phyloP scores from a whole-genome alignment of 1,140 invertebrate genomes.

The Mycetomoellerius zeteki region DNA sequence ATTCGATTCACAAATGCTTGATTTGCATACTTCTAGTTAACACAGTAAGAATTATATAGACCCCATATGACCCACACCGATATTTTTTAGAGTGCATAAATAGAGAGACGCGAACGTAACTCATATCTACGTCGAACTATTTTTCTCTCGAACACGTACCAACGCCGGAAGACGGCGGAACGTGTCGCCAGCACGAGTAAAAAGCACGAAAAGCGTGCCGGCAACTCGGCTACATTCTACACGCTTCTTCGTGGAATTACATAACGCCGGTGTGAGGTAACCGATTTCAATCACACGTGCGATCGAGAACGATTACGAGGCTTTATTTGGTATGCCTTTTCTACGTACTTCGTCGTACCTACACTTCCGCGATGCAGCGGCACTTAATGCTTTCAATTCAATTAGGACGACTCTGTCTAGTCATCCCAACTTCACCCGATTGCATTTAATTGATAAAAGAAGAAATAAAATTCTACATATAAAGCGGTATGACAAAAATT shows the following conservation, averaged over 20 bases:
- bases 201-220: constrained; percentile 65
- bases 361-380: constrained; percentile 9
- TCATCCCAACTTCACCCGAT: background rate
- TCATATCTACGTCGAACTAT: background rate
- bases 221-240: constrained; percentile 64
- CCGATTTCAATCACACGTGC: constrained; percentile 57
- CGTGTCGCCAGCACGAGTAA: constrained; percentile 22
- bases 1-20: too few species aligned
- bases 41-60: too few species aligned
- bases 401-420: background rate
- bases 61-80: too few species aligned
- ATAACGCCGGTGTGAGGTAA: constrained; percentile 56
- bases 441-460: background rate
- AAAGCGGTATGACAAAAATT: background rate
- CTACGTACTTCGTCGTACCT: constrained; percentile 16
- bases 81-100: too few species aligned
- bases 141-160: background rate
- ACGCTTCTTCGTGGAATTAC: constrained; percentile 67
- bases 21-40: too few species aligned
- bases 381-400: constrained; percentile 2
- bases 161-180: constrained; percentile 5
- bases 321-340: constrained; percentile 66
- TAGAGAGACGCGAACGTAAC: background rate
- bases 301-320: constrained; percentile 33
- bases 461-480: background rate